Evolutionary conservation across 2,113 vertebrate genomes (phyloP).

Genomic region (Solea senegalensis): DNA sequence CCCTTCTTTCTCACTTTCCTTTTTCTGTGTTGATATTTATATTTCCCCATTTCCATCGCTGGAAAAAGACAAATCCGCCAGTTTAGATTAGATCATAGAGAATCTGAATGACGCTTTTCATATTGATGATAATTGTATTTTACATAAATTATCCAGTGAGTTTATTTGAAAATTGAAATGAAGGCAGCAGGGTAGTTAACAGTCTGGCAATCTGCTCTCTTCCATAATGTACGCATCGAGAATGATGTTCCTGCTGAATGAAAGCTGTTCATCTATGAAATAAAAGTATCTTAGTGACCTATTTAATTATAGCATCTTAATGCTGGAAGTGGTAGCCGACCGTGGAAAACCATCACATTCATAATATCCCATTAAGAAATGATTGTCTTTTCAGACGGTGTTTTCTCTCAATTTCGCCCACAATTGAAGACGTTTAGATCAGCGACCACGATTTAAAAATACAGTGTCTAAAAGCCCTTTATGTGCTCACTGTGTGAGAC

Average conservation of each 20-base stretch:
- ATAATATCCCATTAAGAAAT: slow-evolving; percentile 57
- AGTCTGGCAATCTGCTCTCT: slow-evolving; percentile 58
- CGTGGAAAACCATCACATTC: slow-evolving; percentile 55
- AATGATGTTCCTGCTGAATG: slow-evolving; percentile 58
- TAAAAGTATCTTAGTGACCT: slow-evolving; percentile 60
- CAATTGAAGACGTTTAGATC: too few species aligned
- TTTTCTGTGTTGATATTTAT: slow-evolving; percentile 26
- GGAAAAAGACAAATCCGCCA: slow-evolving; percentile 66
- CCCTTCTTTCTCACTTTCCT: slow-evolving; percentile 19
- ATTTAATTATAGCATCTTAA: slow-evolving; percentile 65
- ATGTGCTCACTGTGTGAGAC: slow-evolving; percentile 17
- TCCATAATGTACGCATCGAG: slow-evolving; percentile 42
- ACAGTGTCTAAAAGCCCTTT: slow-evolving; percentile 32
- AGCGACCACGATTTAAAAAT: slow-evolving; percentile 6
- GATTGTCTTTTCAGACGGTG: slow-evolving; percentile 38
- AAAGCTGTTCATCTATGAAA: slow-evolving; percentile 61
- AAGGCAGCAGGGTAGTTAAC: slow-evolving; percentile 63
- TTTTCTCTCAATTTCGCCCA: slow-evolving; percentile 13
- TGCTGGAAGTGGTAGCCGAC: slow-evolving; percentile 55
- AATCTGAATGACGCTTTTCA: slow-evolving; percentile 59
- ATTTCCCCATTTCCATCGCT: slow-evolving; percentile 34
- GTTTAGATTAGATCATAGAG: slow-evolving; percentile 58
- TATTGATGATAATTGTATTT: slow-evolving; percentile 73
- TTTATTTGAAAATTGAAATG: slow-evolving; percentile 74
- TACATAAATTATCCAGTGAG: slow-evolving; percentile 74